Conservation (phyloP, 2,888 invertebrate species). For the Tenthredo livida region DNA sequence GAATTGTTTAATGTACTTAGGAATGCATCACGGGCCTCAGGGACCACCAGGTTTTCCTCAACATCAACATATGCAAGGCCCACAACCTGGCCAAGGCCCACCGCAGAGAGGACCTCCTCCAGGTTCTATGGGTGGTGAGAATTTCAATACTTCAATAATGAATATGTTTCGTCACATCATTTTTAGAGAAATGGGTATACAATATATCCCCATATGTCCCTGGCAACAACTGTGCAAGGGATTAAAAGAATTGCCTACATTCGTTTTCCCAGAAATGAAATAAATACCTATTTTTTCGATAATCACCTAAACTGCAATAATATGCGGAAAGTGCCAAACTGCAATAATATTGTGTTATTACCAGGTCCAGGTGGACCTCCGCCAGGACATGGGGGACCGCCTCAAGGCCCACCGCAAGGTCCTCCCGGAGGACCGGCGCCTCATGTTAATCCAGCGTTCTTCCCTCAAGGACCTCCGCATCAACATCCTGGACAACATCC, state of each 20-base stretch:
- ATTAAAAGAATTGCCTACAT: no score
- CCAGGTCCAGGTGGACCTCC: constrained; percentile 79
- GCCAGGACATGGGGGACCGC: constrained; percentile 80
- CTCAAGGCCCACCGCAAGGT: constrained; percentile 81
- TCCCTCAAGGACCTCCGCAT: constrained; percentile 86
- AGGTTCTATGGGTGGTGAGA: constrained; percentile 76
- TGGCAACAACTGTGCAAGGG: neutral
- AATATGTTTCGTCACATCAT: constrained; percentile 61
- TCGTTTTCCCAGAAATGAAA: no score
- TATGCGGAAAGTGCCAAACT: neutral
- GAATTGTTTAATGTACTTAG: constrained; percentile 66
- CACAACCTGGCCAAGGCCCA: constrained; percentile 86
- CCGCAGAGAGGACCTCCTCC: constrained; percentile 83
- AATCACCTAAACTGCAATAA: neutral
- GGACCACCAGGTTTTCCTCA: constrained; percentile 80
- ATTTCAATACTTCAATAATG: constrained; percentile 53
- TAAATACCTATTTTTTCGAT: no score
- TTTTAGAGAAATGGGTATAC: constrained; percentile 64
- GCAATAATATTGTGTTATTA: constrained; percentile 58
- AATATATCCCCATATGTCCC: no score
- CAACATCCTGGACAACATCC: constrained; percentile 82
- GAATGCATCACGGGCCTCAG: constrained; percentile 84
- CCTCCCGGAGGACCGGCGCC: constrained; percentile 89
- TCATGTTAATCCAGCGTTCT: constrained; percentile 98
- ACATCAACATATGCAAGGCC: constrained; percentile 82